Evolutionary conservation across 2,888 invertebrate genomes (phyloP), one percentile per base, ranked within the genome.

Genomic region (Drosophila monieri): DNA sequence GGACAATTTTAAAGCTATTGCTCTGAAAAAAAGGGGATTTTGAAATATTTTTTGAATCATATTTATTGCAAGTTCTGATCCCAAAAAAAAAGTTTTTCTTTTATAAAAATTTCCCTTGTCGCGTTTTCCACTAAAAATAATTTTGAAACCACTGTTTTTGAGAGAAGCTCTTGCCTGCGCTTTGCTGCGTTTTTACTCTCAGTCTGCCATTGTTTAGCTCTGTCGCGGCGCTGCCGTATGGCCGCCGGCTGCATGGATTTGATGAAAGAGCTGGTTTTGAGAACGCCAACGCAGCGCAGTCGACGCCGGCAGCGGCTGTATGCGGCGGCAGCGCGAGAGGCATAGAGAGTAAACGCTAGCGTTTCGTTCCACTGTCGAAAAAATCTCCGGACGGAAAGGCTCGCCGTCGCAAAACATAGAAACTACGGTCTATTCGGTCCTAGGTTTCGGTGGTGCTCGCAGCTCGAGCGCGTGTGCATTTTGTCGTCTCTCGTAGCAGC

Each of bases 401-500:
- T 48, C 27, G 27, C 30, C 47, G 47, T 47, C 47, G 47, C 35
- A 35, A 35, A 35, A 35, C 35, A 35, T 35, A 35, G 35, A 35
- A 90, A 35, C 35, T 35, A 14, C 27, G 35, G 90, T 90, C 91
- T 91, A 91, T 91, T 91, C 91, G 91, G 91, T 90, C 89, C 91
- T 91, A 91, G 91, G 91, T 91, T 91, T 91, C 91, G 91, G 91
- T 91, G 90, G 91, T 91, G 91, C 91, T 90, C 89, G 90, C 85
- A 80, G 84, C 90, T 91, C 88, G 90, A n/a, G 86, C 51, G 51
- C 32, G 39, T 61, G 61, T 62, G 91, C 91, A 90, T 88, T 90
- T 89, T 89, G 89, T 89, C 88, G 90, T 88, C 89, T 89, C 86
- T 41, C 18, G 39, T 8, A 41, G 39, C 39, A 41, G 37, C 37